A percentile compares a stretch with the other conserved stretches of the same genome.
phyloP scores from a whole-genome alignment of 2,888 invertebrate genomes.

The Operophtera brumata region DNA sequence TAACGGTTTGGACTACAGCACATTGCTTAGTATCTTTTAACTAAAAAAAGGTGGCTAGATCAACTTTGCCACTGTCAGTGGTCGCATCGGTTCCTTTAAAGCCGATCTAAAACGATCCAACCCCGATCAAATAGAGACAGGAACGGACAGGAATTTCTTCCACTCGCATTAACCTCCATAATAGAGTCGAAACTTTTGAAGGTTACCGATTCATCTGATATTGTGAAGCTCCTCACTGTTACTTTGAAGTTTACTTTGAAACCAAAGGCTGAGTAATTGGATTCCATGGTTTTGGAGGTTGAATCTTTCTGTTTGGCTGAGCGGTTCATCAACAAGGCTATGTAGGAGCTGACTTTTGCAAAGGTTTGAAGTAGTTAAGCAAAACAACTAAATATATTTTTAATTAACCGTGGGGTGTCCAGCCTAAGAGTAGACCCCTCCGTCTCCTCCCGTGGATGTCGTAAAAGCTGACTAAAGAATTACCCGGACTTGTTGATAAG shows the following conservation, averaged over 20 bases:
- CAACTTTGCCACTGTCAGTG: background rate
- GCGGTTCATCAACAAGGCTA: background rate
- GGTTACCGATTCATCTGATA: constrained; percentile 17
- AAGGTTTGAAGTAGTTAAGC: background rate
- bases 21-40: no score
- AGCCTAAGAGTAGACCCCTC: no score
- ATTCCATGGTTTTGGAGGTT: constrained; percentile 17
- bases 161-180: constrained; percentile 46
- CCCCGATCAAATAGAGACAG: constrained; percentile 53
- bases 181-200: constrained; percentile 41
- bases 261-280: constrained; percentile 15
- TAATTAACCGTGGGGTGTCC: no score
- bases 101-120: no score
- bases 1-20: no score
- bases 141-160: constrained; percentile 42
- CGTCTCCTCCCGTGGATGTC: no score
- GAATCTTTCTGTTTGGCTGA: constrained; percentile 1
- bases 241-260: constrained; percentile 25
- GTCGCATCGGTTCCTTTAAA: constrained; percentile 27
- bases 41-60: no score
- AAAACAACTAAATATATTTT: no score
- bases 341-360: background rate
- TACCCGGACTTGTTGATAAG: no score
- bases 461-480: no score
- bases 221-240: constrained; percentile 10